Evolutionary conservation across 2,797 vertebrate species (phyloP).

Genomic region (Oceanodroma leucorhoa): DNA sequence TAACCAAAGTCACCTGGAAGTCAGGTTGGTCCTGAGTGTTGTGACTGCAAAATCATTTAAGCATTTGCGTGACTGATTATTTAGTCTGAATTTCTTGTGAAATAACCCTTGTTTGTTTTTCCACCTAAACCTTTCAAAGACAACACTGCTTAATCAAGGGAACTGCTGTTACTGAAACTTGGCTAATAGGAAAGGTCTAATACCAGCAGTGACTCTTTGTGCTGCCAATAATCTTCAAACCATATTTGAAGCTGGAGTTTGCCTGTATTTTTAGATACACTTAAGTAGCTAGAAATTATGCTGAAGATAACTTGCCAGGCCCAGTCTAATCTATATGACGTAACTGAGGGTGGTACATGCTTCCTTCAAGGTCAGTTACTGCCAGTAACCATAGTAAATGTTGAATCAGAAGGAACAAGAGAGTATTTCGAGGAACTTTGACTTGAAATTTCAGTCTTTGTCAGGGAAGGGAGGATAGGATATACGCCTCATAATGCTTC

Average conservation of each 20-base stretch:
- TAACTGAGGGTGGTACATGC: rapidly evolving
- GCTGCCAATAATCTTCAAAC: not conserved
- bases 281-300: not conserved
- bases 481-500: not conserved
- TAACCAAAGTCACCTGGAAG: not conserved
- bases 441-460: not conserved
- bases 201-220: not conserved
- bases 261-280: not conserved
- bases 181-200: not conserved
- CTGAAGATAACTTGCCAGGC: not conserved
- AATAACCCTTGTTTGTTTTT: not conserved
- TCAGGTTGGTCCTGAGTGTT: not conserved
- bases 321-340: not conserved
- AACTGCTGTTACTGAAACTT: not conserved
- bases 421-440: not conserved
- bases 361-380: not conserved
- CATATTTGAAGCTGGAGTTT: not conserved
- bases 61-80: not conserved
- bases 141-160: not conserved
- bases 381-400: not conserved
- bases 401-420: not conserved
- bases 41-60: not conserved
- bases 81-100: not conserved
- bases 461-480: not conserved
- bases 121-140: not conserved